A percentile compares a stretch with the other conserved stretches of the same genome.
These are phyloP conservation scores for Hydrolagus colliei DNA, from an alignment of 2,797 vertebrate genomes.

Conservation along the genomic window DNA sequence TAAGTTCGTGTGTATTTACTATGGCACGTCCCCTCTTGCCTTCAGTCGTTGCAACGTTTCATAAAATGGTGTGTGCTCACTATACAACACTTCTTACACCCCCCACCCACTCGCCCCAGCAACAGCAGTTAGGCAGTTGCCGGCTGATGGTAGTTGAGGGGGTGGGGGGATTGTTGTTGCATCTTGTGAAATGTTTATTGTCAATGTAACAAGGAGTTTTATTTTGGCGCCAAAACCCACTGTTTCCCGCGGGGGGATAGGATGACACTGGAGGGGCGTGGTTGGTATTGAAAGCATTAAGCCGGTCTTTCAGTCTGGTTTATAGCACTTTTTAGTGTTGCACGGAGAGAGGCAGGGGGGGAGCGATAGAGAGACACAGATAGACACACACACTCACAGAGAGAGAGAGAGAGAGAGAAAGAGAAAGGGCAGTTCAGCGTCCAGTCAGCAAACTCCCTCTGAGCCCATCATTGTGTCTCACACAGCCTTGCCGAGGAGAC, in stretches of 20 bases:
- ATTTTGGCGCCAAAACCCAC: conserved; percentile 24
- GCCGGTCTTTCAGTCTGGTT: not conserved
- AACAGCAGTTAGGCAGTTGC: not conserved
- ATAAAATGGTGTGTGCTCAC: not conserved
- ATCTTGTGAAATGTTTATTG: conserved; percentile 15
- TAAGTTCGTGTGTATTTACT: not conserved
- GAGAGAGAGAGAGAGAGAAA: not conserved
- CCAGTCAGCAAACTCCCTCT: not conserved
- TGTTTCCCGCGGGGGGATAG: not conserved
- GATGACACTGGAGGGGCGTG: not conserved
- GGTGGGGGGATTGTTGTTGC: not conserved
- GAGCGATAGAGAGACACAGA: too few relatives aligned
- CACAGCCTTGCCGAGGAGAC: not conserved
- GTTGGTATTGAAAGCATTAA: not conserved
- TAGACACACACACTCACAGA: not conserved
- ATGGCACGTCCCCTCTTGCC: not conserved
- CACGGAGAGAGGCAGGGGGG: not conserved
- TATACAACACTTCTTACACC: not conserved
- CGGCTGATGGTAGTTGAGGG: not conserved
- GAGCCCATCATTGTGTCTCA: conserved; percentile 13
- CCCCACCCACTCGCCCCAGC: not conserved
- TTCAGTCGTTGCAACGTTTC: not conserved
- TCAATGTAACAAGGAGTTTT: not conserved
- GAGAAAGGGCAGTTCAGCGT: not conserved
- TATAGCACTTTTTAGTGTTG: conserved; percentile 16